Base-by-base conservation (phyloP, 2,888 invertebrate genomes). In the Elysia crispata region DNA sequence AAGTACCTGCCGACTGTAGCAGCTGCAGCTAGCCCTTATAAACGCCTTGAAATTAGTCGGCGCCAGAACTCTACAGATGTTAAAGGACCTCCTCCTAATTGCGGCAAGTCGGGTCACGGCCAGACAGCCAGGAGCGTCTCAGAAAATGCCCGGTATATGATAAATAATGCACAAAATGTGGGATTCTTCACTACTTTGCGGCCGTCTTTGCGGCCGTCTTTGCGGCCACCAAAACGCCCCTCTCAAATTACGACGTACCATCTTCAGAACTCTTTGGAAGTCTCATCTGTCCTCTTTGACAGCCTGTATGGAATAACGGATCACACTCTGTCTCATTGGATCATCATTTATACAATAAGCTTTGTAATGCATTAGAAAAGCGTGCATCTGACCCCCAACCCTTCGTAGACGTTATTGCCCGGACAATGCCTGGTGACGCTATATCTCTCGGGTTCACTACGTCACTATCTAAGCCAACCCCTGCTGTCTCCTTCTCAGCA, bases 301-400 rank as follows among this genome's bases (percentile, higher is more conserved):
- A 41, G 33, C 62, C 73, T 76, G 15, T 49, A 60, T 57, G 28
- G 23, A 33, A 69, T 33, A 11, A 67, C 20, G 25, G 41, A 18
- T 11, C 13, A 25, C 64, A 30, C 60, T 20, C 70, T 23, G 69
- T 84, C 1, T 28, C 74, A 31, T 31, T 86, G 18, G 85, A 86
- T 49, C 87, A 86, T 70, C 86, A 87, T 69, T 67, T 85, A 1
- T 86, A 85, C 74, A 76, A 85, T 50, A 79, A 77, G 1, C 28
- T 85, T 8, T 76, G 79, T 31, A 79, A 83, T n/a, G 80, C 75
- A 13, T 85, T 84, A 84, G 62, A 81, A 0, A 76, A 33, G 30
- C 31, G 60, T 13, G 23, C 66, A 13, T 85, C 86, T 13, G 77
- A 81, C 60, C 80, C 86, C 5, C 85, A 85, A 62, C 84, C 86